Base-by-base conservation (phyloP, 1,140 invertebrate genomes). In the Leptinotarsa defecta region DNA sequence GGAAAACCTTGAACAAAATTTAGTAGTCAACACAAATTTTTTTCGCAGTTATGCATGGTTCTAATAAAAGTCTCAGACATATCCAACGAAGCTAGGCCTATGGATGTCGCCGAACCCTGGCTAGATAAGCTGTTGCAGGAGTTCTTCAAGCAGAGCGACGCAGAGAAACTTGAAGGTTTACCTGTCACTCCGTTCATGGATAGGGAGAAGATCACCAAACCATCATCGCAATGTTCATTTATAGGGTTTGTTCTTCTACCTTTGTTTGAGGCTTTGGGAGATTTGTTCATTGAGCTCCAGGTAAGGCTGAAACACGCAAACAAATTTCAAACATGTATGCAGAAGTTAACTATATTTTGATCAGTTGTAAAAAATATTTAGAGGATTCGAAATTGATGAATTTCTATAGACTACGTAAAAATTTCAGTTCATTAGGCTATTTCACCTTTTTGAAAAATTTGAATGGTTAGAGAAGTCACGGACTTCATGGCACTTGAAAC, bases 141-240 rank as follows among this genome's bases (percentile, higher is more conserved):
- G 83, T 94, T 94, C 82, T 94, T 94, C 81, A 92, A 92, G 77
- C 93, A 95, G 87, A 94, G 93, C 83, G 94, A 95, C 76, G 90
- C 92, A 8, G 94, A 96, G 83, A 95, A 95, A 83, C 87, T 93
- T 61, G 93, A 95, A 84, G 94, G 94, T 11, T 87, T 96, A 74
- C 94, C 94, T 2, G 94, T 95, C 1, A 94, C 94, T 8, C 94
- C 94, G 1, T 96, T 95, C 82, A 96, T 96, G 94, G 94, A 96
- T 83, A 89, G 94, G n/a, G 94, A 95, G 75, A 95, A 95, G 87
- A 93, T 96, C 15, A 95, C 93, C 57, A 95, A 95, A 86, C 92
- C 93, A 4, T 93, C 93, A 34, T 94, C 94, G 0, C 94, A 96
- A 84, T 93, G 94, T 83, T 92, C 93, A 71, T 96, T 96, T 86